Base-by-base conservation (phyloP, 1,140 invertebrate genomes). In the Conus ventricosus region DNA sequence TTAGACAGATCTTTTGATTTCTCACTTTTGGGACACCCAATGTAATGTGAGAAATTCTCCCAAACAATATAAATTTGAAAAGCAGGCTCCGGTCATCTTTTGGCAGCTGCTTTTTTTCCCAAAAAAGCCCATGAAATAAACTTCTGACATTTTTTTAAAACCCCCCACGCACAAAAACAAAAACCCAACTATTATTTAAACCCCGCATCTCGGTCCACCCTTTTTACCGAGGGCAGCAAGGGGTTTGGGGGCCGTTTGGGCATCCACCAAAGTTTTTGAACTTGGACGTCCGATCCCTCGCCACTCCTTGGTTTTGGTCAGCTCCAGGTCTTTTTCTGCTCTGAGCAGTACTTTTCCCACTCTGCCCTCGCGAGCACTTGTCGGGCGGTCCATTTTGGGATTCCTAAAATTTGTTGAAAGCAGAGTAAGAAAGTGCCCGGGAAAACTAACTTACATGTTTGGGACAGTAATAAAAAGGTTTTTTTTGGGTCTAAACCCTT, bases 171-270 rank as follows among this genome's bases (percentile, higher is more conserved):
- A 60, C 57, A 60, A 60, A 60, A 60, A 60, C 8, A 60, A 1
- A 60, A 1, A 60, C 57, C 1, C 8, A 60, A 15, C 57, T 53
- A n/a, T 1, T 86, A 54, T 86, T 20, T 0, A 90, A n/a, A n/a
- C n/a, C 89, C 93, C 96, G 95, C 89, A 95, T 92, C 84, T 96
- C 96, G 95, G 95, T 13, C 96, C 96, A 89, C 95, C 93, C 11
- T n/a, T n/a, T n/a, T 91, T 93, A 53, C 96, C 95, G 88, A 96
- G 96, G 54, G 95, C 93, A 82, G 93, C 91, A 27, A 96, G 92
- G 10, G 96, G 63, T 94, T 93, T n/a, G n/a, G 23, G 95, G 87
- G 86, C 96, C 96, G 87, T 96, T 94, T n/a, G n/a, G 54, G 95
- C 94, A 75, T 94, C 91, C 55, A 96, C 94, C 93, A 96, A 96